Conservation (phyloP, 1,140 invertebrate species). For the Bursaphelenchus mucronatus region DNA sequence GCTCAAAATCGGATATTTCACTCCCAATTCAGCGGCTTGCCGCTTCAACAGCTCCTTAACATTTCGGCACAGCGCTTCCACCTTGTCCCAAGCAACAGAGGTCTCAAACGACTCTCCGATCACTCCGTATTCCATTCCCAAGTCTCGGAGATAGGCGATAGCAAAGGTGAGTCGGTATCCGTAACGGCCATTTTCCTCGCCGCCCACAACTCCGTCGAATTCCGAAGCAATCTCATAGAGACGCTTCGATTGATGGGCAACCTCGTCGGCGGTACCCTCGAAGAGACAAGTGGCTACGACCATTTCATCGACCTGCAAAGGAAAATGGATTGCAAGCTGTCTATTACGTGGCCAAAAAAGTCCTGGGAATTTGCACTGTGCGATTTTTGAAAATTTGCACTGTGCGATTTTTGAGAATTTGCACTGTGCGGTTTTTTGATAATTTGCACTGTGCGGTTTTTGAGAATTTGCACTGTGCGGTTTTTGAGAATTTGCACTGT, state of each 20-base stretch:
- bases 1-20: slow-evolving; percentile 63
- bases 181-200: slow-evolving; percentile 80
- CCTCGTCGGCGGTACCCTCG: slow-evolving; percentile 73
- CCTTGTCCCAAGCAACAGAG: slow-evolving; percentile 74
- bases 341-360: too few relatives aligned
- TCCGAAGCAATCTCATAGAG: slow-evolving; percentile 75
- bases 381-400: too few relatives aligned
- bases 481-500: too few relatives aligned
- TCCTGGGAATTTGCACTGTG: too few relatives aligned
- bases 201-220: slow-evolving; percentile 75
- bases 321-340: neutral
- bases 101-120: slow-evolving; percentile 97
- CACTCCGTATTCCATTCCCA: slow-evolving; percentile 80
- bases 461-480: too few relatives aligned
- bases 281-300: slow-evolving; percentile 75
- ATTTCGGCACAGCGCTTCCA: slow-evolving; percentile 76
- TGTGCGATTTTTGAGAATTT: too few relatives aligned
- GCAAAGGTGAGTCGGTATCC: slow-evolving; percentile 95
- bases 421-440: too few relatives aligned
- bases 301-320: slow-evolving; percentile 68
- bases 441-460: too few relatives aligned
- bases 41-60: slow-evolving; percentile 76
- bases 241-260: slow-evolving; percentile 73
- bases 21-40: slow-evolving; percentile 69
- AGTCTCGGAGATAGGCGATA: slow-evolving; percentile 93